These are phyloP conservation scores for Brachionus calyciflorus DNA, from an alignment of 1,140 invertebrate species.

Conservation along the genomic window DNA sequence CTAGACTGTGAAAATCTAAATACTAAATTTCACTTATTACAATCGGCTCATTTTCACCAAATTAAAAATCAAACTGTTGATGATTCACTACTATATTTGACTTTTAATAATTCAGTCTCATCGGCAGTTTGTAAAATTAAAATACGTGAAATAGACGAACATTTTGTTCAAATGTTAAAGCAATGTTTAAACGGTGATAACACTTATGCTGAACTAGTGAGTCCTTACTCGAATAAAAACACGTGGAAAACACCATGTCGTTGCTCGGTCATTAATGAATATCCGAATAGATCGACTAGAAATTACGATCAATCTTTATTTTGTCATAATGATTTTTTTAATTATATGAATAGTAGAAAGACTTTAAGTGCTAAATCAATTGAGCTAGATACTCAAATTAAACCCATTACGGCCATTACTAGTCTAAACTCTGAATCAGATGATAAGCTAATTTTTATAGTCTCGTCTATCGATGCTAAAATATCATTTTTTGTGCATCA, in stretches of 20 bases:
- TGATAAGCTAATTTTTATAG: background rate
- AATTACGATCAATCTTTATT: background rate
- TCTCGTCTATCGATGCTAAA: constrained; percentile 10
- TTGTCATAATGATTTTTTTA: constrained; percentile 46
- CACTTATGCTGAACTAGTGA: constrained; percentile 35
- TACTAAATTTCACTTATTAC: background rate
- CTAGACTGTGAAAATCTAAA: constrained; percentile 2
- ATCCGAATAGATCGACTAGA: background rate
- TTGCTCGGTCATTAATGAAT: constrained; percentile 17
- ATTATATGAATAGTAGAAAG: constrained; percentile 44
- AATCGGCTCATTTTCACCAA: constrained; percentile 35
- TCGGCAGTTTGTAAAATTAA: constrained; percentile 15
- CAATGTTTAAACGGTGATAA: constrained; percentile 14
- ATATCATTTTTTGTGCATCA: background rate
- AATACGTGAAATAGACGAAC: constrained; percentile 32
- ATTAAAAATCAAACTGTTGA: background rate
- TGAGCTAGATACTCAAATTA: background rate
- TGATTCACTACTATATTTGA: constrained; percentile 13
- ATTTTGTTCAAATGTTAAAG: constrained; percentile 35
- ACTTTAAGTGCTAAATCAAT: constrained; percentile 2
- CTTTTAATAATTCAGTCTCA: constrained; percentile 26
- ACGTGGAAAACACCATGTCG: constrained; percentile 35
- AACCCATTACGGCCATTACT: background rate
- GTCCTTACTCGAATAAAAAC: constrained; percentile 36
- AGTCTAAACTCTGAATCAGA: background rate